These are phyloP conservation scores for Geotrupes spiniger DNA, from an alignment of 2,888 invertebrate genomes.

Conservation along the genomic window DNA sequence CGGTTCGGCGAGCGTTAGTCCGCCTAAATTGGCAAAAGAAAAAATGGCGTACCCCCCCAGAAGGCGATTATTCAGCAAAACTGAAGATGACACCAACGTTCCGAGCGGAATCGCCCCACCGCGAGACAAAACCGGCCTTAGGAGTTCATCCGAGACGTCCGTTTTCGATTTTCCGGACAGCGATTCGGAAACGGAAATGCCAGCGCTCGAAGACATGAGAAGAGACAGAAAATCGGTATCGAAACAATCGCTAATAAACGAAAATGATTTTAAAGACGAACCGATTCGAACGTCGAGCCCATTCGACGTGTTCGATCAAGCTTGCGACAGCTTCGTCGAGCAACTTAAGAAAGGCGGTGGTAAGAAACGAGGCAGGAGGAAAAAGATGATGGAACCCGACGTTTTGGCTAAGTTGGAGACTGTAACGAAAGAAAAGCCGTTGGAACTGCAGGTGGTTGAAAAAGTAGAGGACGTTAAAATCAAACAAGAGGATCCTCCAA, in stretches of 20 bases:
- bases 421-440: constrained; percentile 37
- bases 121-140: constrained; percentile 51
- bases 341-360: constrained; percentile 63
- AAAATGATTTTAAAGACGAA: constrained; percentile 41
- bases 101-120: constrained; percentile 41
- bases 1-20: constrained; percentile 35
- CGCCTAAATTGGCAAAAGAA: constrained; percentile 53
- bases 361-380: constrained; percentile 58
- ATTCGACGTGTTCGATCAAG: constrained; percentile 61
- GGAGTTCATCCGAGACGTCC: constrained; percentile 62
- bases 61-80: constrained; percentile 59
- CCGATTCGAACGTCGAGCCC: constrained; percentile 30
- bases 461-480: constrained; percentile 21
- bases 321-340: constrained; percentile 77
- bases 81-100: constrained; percentile 51
- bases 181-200: constrained; percentile 62
- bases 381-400: constrained; percentile 47
- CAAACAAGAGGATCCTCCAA: constrained; percentile 11
- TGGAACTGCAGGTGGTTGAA: constrained; percentile 22
- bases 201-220: constrained; percentile 62
- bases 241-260: constrained; percentile 56
- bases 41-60: constrained; percentile 46
- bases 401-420: constrained; percentile 38
- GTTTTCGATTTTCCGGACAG: constrained; percentile 64
- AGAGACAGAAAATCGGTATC: constrained; percentile 58